These are phyloP conservation scores for Ennomos quercinarius DNA, from an alignment of 2,888 invertebrate genomes.

Conservation along the genomic window DNA sequence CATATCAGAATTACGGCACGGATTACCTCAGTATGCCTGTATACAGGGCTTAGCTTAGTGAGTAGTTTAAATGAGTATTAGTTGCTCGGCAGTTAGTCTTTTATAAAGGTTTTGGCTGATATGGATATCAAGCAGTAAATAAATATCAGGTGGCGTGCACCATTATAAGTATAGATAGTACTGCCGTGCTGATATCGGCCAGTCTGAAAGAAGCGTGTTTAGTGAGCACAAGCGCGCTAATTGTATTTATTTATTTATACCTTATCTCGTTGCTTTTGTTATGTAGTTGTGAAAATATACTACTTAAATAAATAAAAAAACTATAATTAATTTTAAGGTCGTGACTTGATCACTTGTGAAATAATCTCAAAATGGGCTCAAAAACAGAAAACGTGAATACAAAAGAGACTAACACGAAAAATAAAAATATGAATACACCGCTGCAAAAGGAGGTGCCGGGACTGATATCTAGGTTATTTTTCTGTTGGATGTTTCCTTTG, in stretches of 20 bases:
- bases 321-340: too few relatives aligned
- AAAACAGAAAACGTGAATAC: conserved; percentile 37
- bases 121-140: conserved; percentile 15
- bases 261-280: conserved; percentile 1
- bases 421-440: conserved; percentile 27
- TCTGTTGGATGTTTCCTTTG: conserved; percentile 91
- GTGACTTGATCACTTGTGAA: not conserved
- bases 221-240: conserved; percentile 32
- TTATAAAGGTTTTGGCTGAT: not conserved
- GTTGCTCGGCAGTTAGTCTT: too few relatives aligned
- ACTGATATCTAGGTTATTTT: conserved; percentile 86
- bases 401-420: conserved; percentile 41
- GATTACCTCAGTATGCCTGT: too few relatives aligned
- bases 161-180: conserved; percentile 9
- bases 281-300: conserved; percentile 10
- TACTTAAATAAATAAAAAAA: not conserved
- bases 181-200: conserved; percentile 20
- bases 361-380: conserved; percentile 43
- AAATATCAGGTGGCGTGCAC: conserved; percentile 18
- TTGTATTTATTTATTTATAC: not conserved
- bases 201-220: conserved; percentile 34
- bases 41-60: too few relatives aligned
- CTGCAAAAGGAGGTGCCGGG: conserved; percentile 61
- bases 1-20: too few relatives aligned
- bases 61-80: too few relatives aligned